phyloP scores from a whole-genome alignment of 2,888 invertebrate genomes.

The Dynastes hyllus region DNA sequence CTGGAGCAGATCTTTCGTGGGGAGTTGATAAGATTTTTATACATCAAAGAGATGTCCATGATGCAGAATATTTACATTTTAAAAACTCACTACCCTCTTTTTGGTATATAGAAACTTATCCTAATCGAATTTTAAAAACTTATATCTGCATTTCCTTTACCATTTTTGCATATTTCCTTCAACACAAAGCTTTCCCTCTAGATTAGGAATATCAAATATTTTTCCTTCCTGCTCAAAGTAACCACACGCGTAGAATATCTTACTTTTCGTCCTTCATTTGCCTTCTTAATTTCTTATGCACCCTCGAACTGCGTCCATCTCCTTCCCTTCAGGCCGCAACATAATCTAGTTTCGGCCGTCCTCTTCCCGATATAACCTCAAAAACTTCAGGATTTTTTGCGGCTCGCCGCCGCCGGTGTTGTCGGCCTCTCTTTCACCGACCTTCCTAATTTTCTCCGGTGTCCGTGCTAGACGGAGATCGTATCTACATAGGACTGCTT shows the following conservation, averaged over 20 bases:
- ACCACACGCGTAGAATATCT: conserved; percentile 36
- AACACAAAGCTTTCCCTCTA: no score
- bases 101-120: not conserved
- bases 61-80: no score
- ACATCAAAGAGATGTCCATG: no score
- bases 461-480: conserved; percentile 61
- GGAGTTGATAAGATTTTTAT: no score
- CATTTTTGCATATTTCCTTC: not conserved
- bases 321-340: conserved; percentile 60
- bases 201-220: no score
- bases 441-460: conserved; percentile 66
- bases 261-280: conserved; percentile 54
- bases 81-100: no score
- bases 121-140: conserved; percentile 8
- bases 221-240: conserved; percentile 7
- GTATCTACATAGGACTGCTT: conserved; percentile 63
- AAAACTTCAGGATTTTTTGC: no score
- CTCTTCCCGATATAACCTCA: not conserved
- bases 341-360: conserved; percentile 63
- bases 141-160: not conserved
- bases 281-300: conserved; percentile 66
- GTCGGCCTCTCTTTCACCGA: conserved; percentile 56
- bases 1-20: no score
- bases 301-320: conserved; percentile 59
- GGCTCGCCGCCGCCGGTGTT: no score